Conservation (phyloP, 2,113 vertebrate genomes). For the Cebidichthys violaceus region DNA sequence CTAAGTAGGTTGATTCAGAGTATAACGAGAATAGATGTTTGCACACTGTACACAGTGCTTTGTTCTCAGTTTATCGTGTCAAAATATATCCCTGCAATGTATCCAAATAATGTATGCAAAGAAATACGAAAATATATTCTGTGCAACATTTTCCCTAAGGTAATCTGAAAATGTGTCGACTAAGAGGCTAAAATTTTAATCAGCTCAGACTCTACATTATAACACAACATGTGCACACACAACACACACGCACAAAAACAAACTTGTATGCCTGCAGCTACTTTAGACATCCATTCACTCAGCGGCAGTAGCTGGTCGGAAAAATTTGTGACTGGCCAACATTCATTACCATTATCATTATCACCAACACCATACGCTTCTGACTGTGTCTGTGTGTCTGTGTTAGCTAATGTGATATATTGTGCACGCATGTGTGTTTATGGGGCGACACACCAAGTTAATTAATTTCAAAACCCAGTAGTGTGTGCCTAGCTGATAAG, state of each 20-base stretch:
- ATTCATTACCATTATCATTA: conserved; percentile 82
- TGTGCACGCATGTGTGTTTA: conserved; percentile 68
- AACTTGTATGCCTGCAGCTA: conserved; percentile 44
- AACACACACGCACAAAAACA: conserved; percentile 23
- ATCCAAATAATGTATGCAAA: conserved; percentile 21
- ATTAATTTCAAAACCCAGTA: conserved; percentile 85
- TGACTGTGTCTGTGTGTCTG: conserved; percentile 47
- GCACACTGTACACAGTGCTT: neutral
- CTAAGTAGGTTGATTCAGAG: neutral
- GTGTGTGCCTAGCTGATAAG: conserved; percentile 83
- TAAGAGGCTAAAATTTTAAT: conserved; percentile 50
- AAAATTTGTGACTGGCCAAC: conserved; percentile 75
- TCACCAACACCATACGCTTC: conserved; percentile 74
- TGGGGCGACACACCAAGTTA: conserved; percentile 76
- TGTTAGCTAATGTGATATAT: conserved; percentile 41
- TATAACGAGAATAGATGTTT: neutral
- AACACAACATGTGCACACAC: conserved; percentile 10
- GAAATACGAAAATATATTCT: conserved; percentile 21
- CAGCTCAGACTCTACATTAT: conserved; percentile 46
- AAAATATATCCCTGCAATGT: conserved; percentile 20
- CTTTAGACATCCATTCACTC: conserved; percentile 59
- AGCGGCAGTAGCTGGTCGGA: conserved; percentile 70
- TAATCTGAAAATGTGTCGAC: conserved; percentile 19
- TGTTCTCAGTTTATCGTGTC: neutral
- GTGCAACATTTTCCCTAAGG: conserved; percentile 18